Evolutionary conservation across 2,797 vertebrate genomes (phyloP).

Genomic region (Lophotriccus pileatus): DNA sequence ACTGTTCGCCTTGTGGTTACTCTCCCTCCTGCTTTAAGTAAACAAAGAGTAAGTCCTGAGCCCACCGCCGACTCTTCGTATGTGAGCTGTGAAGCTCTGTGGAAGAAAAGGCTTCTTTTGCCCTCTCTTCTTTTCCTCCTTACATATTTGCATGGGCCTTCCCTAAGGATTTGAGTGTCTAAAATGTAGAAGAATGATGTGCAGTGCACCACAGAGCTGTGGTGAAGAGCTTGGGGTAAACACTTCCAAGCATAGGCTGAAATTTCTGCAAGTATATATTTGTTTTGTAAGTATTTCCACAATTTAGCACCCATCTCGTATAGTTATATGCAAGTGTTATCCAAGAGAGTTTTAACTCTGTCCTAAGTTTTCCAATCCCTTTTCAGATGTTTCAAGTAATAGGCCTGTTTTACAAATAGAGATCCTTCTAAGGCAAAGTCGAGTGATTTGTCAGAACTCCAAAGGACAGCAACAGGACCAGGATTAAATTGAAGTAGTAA

Average conservation of each 20-base stretch:
- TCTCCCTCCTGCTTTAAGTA: not conserved
- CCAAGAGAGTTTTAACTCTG: not conserved
- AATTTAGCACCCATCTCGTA: not conserved
- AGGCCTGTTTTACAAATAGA: not conserved
- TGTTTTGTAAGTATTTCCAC: not conserved
- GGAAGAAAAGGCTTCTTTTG: not conserved
- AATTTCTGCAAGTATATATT: not conserved
- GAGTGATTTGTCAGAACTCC: not conserved
- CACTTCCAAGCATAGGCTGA: not conserved
- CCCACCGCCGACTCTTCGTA: not conserved
- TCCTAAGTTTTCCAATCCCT: not conserved
- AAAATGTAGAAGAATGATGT: not conserved
- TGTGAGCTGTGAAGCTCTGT: not conserved
- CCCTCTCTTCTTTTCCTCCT: not conserved
- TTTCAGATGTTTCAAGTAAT: not conserved
- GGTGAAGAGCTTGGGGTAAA: not conserved
- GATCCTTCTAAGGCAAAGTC: not conserved
- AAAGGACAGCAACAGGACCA: not conserved
- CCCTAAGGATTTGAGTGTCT: not conserved
- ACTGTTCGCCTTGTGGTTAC: not conserved
- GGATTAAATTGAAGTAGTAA: not conserved
- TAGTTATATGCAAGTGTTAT: not conserved
- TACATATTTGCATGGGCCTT: fast-evolving
- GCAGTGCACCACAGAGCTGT: not conserved
- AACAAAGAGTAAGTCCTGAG: not conserved